Conservation (phyloP, 2,888 invertebrate genomes). For the Nephrotoma appendiculata region DNA sequence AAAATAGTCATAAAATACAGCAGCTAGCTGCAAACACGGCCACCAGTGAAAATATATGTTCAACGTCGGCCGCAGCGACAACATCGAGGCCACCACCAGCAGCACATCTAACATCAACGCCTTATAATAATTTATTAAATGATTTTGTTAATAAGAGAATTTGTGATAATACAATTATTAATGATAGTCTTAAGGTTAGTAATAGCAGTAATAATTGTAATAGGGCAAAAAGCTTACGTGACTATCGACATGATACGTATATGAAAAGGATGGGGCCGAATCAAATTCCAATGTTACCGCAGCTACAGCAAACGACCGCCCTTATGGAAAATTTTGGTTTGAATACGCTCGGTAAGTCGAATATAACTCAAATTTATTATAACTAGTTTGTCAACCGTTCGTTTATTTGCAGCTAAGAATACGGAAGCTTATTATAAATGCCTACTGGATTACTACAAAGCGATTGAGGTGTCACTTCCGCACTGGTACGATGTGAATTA, state of each 20-base stretch:
- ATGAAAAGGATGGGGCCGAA: background rate
- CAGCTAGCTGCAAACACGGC: background rate
- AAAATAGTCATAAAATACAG: constrained; percentile 2
- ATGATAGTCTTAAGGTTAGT: background rate
- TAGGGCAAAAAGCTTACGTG: background rate
- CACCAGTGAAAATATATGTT: background rate
- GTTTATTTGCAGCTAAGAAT: constrained; percentile 3
- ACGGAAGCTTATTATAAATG: constrained; percentile 13
- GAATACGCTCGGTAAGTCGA: background rate
- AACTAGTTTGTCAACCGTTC: background rate
- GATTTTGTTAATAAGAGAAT: background rate
- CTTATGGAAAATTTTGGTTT: background rate
- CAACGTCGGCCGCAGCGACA: background rate
- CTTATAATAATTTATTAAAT: constrained; percentile 3
- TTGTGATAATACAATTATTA: constrained; percentile 7
- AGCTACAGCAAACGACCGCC: background rate
- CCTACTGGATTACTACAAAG: constrained; percentile 14
- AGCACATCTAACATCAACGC: background rate
- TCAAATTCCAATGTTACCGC: background rate
- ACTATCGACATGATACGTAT: background rate
- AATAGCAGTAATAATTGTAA: background rate
- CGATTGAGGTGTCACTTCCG: constrained; percentile 21
- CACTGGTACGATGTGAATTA: constrained; percentile 32
- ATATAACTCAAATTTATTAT: background rate
- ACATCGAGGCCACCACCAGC: background rate